Conservation (phyloP, 2,113 vertebrate species). For the Pogona vitticeps region DNA sequence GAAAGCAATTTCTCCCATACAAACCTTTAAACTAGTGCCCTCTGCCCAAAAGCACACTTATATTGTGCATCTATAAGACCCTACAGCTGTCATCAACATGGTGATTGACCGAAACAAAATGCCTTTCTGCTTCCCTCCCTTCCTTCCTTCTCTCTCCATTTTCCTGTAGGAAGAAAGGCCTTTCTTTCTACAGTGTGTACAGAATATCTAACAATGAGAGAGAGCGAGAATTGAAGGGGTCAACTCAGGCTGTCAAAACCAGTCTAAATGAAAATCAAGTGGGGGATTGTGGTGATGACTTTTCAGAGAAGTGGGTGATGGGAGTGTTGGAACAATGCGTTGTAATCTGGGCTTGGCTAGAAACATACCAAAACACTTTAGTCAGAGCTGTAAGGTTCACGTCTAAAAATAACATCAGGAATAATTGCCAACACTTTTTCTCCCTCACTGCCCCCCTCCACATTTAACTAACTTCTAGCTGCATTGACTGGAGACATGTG, state of each 20-base stretch:
- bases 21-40: too few relatives aligned
- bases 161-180: too few relatives aligned
- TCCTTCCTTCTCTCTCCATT: constrained; percentile 8
- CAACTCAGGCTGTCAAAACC: constrained; percentile 49
- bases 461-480: constrained; percentile 41
- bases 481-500: constrained; percentile 34
- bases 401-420: constrained; percentile 50
- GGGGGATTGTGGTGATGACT: constrained; percentile 25
- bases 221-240: constrained; percentile 50
- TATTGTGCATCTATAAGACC: constrained; percentile 10
- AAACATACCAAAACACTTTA: constrained; percentile 69
- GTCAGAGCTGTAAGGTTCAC: constrained; percentile 64
- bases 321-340: constrained; percentile 53
- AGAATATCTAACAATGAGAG: constrained; percentile 39
- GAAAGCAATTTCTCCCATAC: neutral
- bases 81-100: constrained; percentile 5
- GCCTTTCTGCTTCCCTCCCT: constrained; percentile 8
- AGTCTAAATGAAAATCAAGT: constrained; percentile 53
- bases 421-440: constrained; percentile 13
- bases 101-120: neutral
- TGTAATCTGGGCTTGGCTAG: constrained; percentile 48
- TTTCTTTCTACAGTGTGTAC: constrained; percentile 29
- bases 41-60: neutral
- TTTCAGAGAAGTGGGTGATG: constrained; percentile 53
- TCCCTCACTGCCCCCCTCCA: neutral